phyloP scores from a whole-genome alignment of 1,140 invertebrate species.

The Drosophila tropicalis region DNA sequence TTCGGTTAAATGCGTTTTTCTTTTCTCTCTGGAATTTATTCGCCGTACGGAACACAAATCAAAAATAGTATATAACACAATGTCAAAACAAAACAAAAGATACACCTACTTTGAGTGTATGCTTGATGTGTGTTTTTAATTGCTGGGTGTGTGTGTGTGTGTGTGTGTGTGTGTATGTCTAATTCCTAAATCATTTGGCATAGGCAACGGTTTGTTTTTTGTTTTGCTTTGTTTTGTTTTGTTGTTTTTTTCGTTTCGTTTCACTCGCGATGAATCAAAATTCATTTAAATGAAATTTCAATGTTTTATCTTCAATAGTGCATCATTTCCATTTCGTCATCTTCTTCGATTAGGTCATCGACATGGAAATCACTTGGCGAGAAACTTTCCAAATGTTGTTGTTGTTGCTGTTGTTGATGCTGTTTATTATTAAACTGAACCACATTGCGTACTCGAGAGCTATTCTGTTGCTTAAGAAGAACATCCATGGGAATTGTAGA shows the following conservation, averaged over 20 bases:
- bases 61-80: neutral
- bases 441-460: slow-evolving; percentile 27
- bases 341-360: slow-evolving; percentile 68
- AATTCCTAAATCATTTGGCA: slow-evolving; percentile 54
- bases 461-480: slow-evolving; percentile 32
- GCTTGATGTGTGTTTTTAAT: slow-evolving; percentile 4
- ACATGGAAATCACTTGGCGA: slow-evolving; percentile 61
- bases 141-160: slow-evolving; percentile 14
- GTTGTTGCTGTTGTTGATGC: neutral
- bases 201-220: slow-evolving; percentile 52
- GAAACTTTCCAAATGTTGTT: slow-evolving; percentile 20
- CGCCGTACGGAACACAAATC: slow-evolving; percentile 23
- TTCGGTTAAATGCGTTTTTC: slow-evolving; percentile 64
- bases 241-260: neutral
- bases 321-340: slow-evolving; percentile 42
- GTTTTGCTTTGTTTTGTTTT: slow-evolving; percentile 6
- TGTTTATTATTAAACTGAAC: neutral
- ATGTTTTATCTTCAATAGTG: slow-evolving; percentile 36
- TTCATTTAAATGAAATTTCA: neutral
- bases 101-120: slow-evolving; percentile 11
- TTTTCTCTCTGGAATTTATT: neutral
- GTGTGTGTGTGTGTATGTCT: slow-evolving; percentile 6
- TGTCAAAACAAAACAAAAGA: slow-evolving; percentile 20
- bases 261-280: slow-evolving; percentile 20
- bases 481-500: slow-evolving; percentile 32